Conservation (phyloP, 2,888 invertebrate genomes). For the Rhogogaster chlorosoma region DNA sequence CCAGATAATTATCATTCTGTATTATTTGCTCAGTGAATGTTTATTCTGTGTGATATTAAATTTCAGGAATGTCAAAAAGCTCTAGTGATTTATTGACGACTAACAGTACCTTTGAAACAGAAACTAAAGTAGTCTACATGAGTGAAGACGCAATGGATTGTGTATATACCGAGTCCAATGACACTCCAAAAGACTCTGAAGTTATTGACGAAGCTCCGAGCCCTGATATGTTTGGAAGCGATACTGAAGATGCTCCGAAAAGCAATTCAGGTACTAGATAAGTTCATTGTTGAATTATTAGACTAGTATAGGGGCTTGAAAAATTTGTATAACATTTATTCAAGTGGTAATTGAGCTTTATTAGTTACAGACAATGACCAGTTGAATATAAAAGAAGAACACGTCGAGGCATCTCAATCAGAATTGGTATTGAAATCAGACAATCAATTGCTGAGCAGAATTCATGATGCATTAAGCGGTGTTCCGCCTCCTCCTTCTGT, state of each 20-base stretch:
- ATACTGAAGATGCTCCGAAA: conserved; percentile 65
- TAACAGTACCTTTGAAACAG: conserved; percentile 47
- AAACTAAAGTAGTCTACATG: conserved; percentile 58
- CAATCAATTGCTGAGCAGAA: conserved; percentile 73
- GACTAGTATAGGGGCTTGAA: background rate
- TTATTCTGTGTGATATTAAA: background rate
- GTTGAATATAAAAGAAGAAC: conserved; percentile 22
- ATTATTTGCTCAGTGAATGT: background rate
- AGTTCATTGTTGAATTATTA: background rate
- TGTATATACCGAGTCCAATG: conserved; percentile 55
- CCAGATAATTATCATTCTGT: background rate
- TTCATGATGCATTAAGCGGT: conserved; percentile 84
- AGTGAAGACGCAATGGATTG: conserved; percentile 65
- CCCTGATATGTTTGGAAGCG: conserved; percentile 75
- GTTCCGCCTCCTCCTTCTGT: conserved; percentile 88
- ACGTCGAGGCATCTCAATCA: conserved; percentile 54
- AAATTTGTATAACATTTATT: background rate
- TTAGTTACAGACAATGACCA: conserved; percentile 32
- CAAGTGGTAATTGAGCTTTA: background rate
- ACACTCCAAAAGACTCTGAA: conserved; percentile 53
- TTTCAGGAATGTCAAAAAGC: conserved; percentile 59
- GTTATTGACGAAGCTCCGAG: conserved; percentile 62
- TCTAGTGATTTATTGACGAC: conserved; percentile 52
- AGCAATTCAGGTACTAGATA: conserved; percentile 32
- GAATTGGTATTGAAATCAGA: conserved; percentile 74